phyloP scores from a whole-genome alignment of 2,888 invertebrate genomes.

The Tenthredo mesomela region DNA sequence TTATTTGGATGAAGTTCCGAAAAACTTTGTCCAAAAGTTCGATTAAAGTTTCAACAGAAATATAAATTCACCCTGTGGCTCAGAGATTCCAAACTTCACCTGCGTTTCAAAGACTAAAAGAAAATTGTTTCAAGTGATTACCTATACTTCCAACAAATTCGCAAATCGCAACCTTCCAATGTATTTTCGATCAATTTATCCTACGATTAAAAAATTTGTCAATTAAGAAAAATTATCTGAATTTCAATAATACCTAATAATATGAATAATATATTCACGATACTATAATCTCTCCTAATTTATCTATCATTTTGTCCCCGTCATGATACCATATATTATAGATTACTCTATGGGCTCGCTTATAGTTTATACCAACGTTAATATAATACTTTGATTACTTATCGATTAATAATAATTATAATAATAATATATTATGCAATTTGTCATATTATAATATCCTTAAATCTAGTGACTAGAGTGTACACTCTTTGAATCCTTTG shows the following conservation, averaged over 20 bases:
- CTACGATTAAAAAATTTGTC: neutral
- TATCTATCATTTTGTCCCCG: slow-evolving; percentile 26
- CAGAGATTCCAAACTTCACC: slow-evolving; percentile 5
- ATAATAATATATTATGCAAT: slow-evolving; percentile 27
- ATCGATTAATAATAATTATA: slow-evolving; percentile 27
- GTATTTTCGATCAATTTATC: neutral
- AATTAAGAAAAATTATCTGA: neutral
- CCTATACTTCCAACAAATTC: neutral
- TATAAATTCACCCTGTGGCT: slow-evolving; percentile 45
- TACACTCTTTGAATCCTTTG: slow-evolving; percentile 69
- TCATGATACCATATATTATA: neutral
- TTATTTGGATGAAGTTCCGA: slow-evolving; percentile 61
- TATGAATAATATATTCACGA: slow-evolving; percentile 30
- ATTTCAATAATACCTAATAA: neutral
- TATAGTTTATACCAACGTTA: slow-evolving; percentile 21
- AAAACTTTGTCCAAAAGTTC: slow-evolving; percentile 57
- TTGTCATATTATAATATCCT: slow-evolving; percentile 58
- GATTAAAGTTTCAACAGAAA: slow-evolving; percentile 54
- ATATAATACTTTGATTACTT: slow-evolving; percentile 46
- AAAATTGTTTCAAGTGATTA: neutral
- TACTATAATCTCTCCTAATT: neutral
- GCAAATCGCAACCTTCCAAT: neutral
- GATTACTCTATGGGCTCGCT: slow-evolving; percentile 5
- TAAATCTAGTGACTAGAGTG: slow-evolving; percentile 74
- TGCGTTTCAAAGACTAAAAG: slow-evolving; percentile 45